phyloP scores from a whole-genome alignment of 30 jellyfish, hydroid and myxozoan species.

The Cassiopea xamachana region DNA sequence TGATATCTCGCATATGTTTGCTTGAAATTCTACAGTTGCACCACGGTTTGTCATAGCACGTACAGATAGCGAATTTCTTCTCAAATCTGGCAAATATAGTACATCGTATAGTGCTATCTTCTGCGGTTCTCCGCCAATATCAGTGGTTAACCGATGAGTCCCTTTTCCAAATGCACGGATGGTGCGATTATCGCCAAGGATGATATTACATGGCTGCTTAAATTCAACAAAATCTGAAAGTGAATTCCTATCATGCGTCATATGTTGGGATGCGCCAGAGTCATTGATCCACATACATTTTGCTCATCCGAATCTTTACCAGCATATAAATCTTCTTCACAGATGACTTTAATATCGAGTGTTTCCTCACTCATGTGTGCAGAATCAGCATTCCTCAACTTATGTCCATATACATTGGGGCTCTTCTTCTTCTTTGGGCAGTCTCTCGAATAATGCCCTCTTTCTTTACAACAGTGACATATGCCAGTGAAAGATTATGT shows the following conservation, averaged over 20 bases:
- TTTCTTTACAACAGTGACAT: constrained; percentile 48
- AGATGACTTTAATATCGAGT: neutral
- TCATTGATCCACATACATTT: constrained; percentile 22
- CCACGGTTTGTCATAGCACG: constrained; percentile 29
- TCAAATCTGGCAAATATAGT: constrained; percentile 52
- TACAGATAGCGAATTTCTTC: constrained; percentile 41
- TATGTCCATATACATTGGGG: constrained; percentile 3
- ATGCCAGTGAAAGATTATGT: constrained; percentile 28
- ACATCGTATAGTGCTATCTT: constrained; percentile 36
- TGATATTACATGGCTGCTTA: constrained; percentile 9
- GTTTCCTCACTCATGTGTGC: constrained; percentile 13
- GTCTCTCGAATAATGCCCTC: constrained; percentile 54
- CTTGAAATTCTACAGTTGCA: constrained; percentile 26
- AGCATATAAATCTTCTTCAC: constrained; percentile 27
- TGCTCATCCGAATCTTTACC: constrained; percentile 10
- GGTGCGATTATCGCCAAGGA: constrained; percentile 28
- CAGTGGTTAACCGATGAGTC: constrained; percentile 28
- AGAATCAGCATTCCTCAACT: neutral
- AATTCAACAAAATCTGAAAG: constrained; percentile 46
- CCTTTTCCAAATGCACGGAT: constrained; percentile 56
- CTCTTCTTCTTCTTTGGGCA: constrained; percentile 50
- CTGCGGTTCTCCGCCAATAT: constrained; percentile 39
- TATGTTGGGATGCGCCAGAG: constrained; percentile 38
- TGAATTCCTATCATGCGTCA: constrained; percentile 22
- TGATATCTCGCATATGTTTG: constrained; percentile 1